A percentile compares a stretch with the other conserved stretches of the same genome.
Conservation (phyloP, 2,888 invertebrate genomes). For the Tuta absoluta region DNA sequence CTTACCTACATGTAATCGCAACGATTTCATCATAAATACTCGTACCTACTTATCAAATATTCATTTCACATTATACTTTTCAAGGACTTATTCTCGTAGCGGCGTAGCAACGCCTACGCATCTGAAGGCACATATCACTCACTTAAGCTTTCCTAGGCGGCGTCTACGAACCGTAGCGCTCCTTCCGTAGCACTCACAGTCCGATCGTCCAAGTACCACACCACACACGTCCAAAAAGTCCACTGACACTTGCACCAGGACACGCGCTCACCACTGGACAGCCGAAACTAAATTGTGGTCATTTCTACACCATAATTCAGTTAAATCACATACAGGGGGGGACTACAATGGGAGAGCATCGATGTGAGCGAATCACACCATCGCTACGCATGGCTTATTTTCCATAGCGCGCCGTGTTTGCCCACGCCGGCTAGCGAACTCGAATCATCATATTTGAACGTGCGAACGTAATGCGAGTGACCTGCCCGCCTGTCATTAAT, state of each 20-base stretch:
- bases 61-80: neutral
- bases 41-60: neutral
- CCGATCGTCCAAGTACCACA: slow-evolving; percentile 41
- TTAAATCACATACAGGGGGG: slow-evolving; percentile 78
- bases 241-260: slow-evolving; percentile 44
- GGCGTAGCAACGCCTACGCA: slow-evolving; percentile 25
- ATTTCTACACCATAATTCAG: slow-evolving; percentile 78
- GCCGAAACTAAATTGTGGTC: slow-evolving; percentile 74
- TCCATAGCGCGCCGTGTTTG: slow-evolving; percentile 65
- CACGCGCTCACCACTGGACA: slow-evolving; percentile 67
- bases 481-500: slow-evolving; percentile 47
- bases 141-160: slow-evolving; percentile 60
- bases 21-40: too few relatives aligned
- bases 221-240: slow-evolving; percentile 42
- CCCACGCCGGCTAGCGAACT: slow-evolving; percentile 61
- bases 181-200: slow-evolving; percentile 55
- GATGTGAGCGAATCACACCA: slow-evolving; percentile 80
- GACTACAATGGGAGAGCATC: slow-evolving; percentile 77
- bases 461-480: slow-evolving; percentile 53
- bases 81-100: neutral
- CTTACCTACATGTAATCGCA: too few relatives aligned
- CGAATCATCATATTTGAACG: slow-evolving; percentile 60
- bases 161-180: slow-evolving; percentile 60
- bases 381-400: slow-evolving; percentile 76
- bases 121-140: slow-evolving; percentile 43